These are phyloP conservation scores for Prunella strophiata DNA, from an alignment of 2,797 vertebrate species.

Conservation along the genomic window DNA sequence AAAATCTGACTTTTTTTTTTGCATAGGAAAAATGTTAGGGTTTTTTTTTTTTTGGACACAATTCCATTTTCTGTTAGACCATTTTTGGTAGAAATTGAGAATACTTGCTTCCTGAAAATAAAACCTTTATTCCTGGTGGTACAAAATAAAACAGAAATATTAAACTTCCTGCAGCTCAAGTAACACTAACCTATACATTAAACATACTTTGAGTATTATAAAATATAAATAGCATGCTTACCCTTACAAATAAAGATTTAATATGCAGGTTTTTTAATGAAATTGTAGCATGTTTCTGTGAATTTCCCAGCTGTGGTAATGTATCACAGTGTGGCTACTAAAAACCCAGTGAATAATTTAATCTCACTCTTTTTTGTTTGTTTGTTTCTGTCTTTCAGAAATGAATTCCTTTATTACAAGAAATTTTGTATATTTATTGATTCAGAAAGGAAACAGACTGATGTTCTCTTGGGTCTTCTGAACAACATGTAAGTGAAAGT, in stretches of 20 bases:
- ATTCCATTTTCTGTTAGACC: not conserved
- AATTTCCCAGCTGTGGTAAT: not conserved
- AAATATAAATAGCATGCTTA: not conserved
- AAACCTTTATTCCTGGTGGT: not conserved
- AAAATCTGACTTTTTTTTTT: not conserved
- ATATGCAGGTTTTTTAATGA: not conserved
- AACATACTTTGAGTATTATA: not conserved
- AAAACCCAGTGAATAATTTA: not conserved
- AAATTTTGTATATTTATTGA: not conserved
- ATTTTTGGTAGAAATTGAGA: not conserved
- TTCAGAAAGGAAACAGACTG: not conserved
- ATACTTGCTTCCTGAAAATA: not conserved
- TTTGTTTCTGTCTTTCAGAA: slow-evolving; percentile 60
- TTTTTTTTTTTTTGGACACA: not conserved
- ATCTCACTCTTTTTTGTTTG: not conserved
- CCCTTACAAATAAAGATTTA: not conserved
- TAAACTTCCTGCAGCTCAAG: not conserved
- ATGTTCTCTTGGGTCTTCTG: not conserved
- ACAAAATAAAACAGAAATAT: not conserved
- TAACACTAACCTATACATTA: not conserved
- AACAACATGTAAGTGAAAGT: slow-evolving; percentile 58
- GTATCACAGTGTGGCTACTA: not conserved
- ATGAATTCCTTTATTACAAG: slow-evolving; percentile 47
- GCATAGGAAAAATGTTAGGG: not conserved
- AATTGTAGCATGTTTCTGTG: not conserved